A percentile compares a stretch with the other conserved stretches of the same genome.
Conservation (phyloP, 2,797 vertebrate species). For the Oreochromis grahami region DNA sequence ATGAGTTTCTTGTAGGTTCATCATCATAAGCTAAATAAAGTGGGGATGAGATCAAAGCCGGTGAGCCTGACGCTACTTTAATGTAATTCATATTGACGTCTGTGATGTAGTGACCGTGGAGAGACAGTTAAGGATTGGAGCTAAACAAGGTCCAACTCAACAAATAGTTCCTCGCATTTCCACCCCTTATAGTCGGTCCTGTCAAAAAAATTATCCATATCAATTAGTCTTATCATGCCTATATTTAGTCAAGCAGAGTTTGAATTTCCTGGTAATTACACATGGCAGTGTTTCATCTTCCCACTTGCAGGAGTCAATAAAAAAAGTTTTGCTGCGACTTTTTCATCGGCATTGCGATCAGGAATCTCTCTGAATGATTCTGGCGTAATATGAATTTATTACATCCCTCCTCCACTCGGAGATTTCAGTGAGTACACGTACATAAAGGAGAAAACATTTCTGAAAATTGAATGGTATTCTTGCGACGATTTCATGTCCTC, state of each 20-base stretch:
- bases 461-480: slow-evolving; percentile 42
- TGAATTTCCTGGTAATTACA: slow-evolving; percentile 55
- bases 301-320: not conserved
- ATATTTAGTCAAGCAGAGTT: slow-evolving; percentile 46
- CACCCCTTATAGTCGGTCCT: slow-evolving; percentile 26
- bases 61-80: slow-evolving; percentile 31
- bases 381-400: slow-evolving; percentile 26
- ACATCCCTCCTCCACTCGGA: not conserved
- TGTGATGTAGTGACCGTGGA: slow-evolving; percentile 48
- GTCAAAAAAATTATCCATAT: slow-evolving; percentile 65
- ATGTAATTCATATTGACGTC: slow-evolving; percentile 57
- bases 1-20: slow-evolving; percentile 68
- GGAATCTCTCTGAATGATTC: slow-evolving; percentile 6
- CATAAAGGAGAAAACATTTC: slow-evolving; percentile 28
- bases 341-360: not conserved
- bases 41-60: slow-evolving; percentile 58
- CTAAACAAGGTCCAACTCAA: slow-evolving; percentile 46
- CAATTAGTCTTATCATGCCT: slow-evolving; percentile 34
- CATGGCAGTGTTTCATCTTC: slow-evolving; percentile 36
- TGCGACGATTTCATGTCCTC: slow-evolving; percentile 30
- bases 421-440: slow-evolving; percentile 16
- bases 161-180: slow-evolving; percentile 11
- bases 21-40: slow-evolving; percentile 69
- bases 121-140: slow-evolving; percentile 30
- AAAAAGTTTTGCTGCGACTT: slow-evolving; percentile 48